These are phyloP conservation scores for Timandra comae DNA, from an alignment of 2,888 invertebrate genomes.

Conservation along the genomic window DNA sequence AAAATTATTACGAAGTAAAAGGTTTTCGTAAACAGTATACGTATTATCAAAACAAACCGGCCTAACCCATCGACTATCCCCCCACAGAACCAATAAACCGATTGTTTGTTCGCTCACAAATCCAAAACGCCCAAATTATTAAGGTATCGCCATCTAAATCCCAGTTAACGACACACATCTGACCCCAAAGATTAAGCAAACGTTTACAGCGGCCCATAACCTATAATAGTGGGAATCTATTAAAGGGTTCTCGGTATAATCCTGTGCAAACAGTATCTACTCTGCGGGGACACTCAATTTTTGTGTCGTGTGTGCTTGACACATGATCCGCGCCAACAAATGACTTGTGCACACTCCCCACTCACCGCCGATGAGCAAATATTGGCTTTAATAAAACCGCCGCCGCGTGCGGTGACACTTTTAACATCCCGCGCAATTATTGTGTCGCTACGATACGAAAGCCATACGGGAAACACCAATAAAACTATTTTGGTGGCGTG, in stretches of 20 bases:
- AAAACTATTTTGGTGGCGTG: no score
- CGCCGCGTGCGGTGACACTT: conserved; percentile 3
- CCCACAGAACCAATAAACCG: conserved; percentile 2
- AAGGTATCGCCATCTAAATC: no score
- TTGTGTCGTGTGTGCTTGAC: conserved; percentile 26
- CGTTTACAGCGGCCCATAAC: background rate
- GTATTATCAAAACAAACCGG: no score
- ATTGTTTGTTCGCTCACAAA: no score
- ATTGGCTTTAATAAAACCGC: conserved; percentile 42
- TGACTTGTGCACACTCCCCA: conserved; percentile 39
- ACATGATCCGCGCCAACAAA: conserved; percentile 45
- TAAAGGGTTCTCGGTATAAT: conserved; percentile 14
- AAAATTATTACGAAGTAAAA: no score
- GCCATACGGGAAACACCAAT: no score
- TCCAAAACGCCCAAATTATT: no score
- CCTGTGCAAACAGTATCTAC: conserved; percentile 29
- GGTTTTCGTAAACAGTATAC: no score
- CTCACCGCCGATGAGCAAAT: conserved; percentile 44
- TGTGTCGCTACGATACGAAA: no score
- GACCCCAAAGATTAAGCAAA: no score
- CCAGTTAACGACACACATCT: no score
- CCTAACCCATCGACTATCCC: no score
- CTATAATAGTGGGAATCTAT: conserved; percentile 1
- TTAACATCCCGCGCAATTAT: conserved; percentile 1
- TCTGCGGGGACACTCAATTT: conserved; percentile 26